Conservation (phyloP, 2,797 vertebrate species). For the Darevskia nairensis region DNA sequence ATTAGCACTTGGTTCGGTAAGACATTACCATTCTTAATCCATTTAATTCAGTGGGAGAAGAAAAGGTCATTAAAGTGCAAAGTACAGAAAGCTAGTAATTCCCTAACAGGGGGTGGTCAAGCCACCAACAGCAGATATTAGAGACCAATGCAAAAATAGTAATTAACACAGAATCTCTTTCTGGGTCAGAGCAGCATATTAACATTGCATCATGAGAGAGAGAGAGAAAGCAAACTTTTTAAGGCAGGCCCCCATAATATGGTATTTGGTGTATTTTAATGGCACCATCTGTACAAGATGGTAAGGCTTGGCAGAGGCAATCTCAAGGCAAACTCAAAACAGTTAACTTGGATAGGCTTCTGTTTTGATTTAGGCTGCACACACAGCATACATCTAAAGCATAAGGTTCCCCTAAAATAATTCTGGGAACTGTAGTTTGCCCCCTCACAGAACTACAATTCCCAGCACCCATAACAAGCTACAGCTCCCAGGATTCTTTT, state of each 20-base stretch:
- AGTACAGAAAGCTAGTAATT: not conserved
- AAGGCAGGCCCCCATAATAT: not conserved
- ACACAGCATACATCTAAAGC: no score
- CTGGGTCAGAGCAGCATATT: not conserved
- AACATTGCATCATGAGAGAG: not conserved
- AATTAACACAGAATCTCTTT: not conserved
- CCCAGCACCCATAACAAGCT: no score
- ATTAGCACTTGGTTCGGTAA: not conserved
- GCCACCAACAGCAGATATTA: not conserved
- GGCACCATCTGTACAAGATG: not conserved
- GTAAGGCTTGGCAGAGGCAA: not conserved
- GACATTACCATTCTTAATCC: not conserved
- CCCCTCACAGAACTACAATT: no score
- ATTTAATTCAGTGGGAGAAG: not conserved
- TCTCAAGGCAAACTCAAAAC: not conserved
- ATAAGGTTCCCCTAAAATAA: no score
- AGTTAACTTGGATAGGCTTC: not conserved
- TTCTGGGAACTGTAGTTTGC: no score
- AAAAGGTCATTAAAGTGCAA: not conserved
- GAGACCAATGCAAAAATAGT: not conserved
- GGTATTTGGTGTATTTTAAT: not conserved
- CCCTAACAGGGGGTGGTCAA: not conserved
- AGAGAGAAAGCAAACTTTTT: not conserved
- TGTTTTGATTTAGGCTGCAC: not conserved
- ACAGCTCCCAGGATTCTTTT: no score